Base-by-base conservation (phyloP, 1,140 invertebrate genomes). In the Globodera rostochiensis region DNA sequence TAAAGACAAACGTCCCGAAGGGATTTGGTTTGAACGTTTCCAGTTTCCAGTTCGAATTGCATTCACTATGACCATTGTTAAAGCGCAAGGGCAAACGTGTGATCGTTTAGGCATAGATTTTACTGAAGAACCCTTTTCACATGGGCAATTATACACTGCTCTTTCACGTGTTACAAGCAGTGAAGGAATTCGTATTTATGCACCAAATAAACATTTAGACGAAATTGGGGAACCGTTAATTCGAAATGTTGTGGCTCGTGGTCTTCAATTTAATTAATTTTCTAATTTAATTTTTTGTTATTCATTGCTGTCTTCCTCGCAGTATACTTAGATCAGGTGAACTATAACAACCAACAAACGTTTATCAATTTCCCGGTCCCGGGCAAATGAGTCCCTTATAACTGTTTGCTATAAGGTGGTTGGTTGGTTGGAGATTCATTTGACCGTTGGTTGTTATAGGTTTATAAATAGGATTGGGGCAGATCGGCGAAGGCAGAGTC, bases 11-110 rank as follows among this genome's bases (percentile, higher is more conserved):
- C 15, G 71, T 3, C 71, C 71, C 2, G 71, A 73, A 1, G 71
- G 71, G 0, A 21, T 73, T n/a, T 19, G 71, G 5, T 73, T 73
- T 50, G 71, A 73, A n/a, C 15, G 71, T 5, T 73, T 73, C 15
- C 71, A 73, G n/a, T 73, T 73, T 0, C 71, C 71, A 15, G 15
- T 73, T 8, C 71, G 71, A 1, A 5, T n/a, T n/a, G 71, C 71
- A 5, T 73, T 73, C 21, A 21, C 71, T 47, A 73, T 73, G 71
- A 73, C 71, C 4, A 15, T 73, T 73, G 49, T 50, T 2, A 73
- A 73, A 15, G 71, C n/a, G 6, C 71, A 73, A 73, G 71, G 71
- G 6, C 71, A 73, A 21, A 73, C 71, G 1, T 15, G 15, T n/a
- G 15, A n/a, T 6, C 45, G 71, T 19, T 50, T 73, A 13, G 71